phyloP scores from a whole-genome alignment of 2,888 invertebrate genomes.

The Melanotus villosus region DNA sequence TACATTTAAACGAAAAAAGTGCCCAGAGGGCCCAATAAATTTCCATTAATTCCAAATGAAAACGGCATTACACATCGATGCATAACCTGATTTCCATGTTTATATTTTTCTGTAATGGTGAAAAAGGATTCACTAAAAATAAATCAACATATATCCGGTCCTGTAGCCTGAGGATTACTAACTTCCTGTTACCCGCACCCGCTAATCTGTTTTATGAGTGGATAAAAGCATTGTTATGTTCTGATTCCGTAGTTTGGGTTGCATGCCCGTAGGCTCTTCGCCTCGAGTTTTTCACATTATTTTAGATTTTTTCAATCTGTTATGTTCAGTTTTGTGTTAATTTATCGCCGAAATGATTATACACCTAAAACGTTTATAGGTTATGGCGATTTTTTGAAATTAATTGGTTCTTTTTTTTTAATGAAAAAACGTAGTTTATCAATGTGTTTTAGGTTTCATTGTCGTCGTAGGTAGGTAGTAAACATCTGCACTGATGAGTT shows the following conservation, averaged over 20 bases:
- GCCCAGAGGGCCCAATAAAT: constrained; percentile 14
- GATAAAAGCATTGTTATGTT: constrained; percentile 58
- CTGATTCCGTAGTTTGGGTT: constrained; percentile 33
- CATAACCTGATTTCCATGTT: constrained; percentile 29
- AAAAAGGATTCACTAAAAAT: constrained; percentile 28
- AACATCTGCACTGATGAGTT: too few species aligned
- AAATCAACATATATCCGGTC: constrained; percentile 50
- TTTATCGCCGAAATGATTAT: background rate
- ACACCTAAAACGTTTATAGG: background rate
- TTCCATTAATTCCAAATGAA: constrained; percentile 23
- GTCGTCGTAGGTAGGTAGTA: too few species aligned
- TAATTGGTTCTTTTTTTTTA: background rate
- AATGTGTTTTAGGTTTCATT: too few species aligned
- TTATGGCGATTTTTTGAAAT: background rate
- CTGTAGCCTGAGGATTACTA: constrained; percentile 54
- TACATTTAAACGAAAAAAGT: constrained; percentile 7
- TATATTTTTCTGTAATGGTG: constrained; percentile 26
- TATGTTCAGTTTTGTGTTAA: background rate
- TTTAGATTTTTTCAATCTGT: background rate
- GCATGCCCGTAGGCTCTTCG: constrained; percentile 41
- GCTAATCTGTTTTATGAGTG: constrained; percentile 57
- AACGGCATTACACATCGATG: constrained; percentile 10
- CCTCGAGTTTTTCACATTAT: constrained; percentile 40
- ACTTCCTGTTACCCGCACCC: constrained; percentile 51
- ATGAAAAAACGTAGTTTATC: too few species aligned